These are phyloP conservation scores for Sylvietta virens DNA, from an alignment of 2,113 vertebrate species.

Conservation along the genomic window DNA sequence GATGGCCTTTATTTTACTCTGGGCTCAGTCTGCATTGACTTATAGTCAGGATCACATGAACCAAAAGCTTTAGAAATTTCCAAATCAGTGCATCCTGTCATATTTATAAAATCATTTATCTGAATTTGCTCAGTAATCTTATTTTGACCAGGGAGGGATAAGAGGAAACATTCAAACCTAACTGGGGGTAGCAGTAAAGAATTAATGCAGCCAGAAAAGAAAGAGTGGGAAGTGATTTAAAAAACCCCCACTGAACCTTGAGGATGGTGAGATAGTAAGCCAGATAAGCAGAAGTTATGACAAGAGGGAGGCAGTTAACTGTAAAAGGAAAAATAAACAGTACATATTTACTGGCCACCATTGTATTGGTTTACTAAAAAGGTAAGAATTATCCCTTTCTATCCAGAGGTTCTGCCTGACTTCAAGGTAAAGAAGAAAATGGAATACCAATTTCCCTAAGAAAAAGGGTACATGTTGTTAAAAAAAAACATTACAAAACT, in stretches of 20 bases:
- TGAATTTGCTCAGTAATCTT: not conserved
- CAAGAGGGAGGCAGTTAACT: not conserved
- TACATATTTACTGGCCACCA: not conserved
- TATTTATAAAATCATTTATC: not conserved
- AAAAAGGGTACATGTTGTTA: not conserved
- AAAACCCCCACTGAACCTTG: not conserved
- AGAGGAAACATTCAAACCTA: not conserved
- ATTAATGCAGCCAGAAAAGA: not conserved
- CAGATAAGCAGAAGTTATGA: not conserved
- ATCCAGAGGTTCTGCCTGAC: not conserved
- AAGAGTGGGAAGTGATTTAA: not conserved
- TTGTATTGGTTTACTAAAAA: not conserved
- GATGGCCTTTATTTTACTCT: not conserved
- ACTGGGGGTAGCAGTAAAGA: fast-evolving
- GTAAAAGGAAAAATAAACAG: not conserved
- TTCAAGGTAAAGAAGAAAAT: not conserved
- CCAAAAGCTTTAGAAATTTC: not conserved
- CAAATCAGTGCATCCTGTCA: not conserved
- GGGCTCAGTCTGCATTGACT: not conserved
- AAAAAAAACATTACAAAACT: not conserved
- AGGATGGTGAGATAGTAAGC: not conserved
- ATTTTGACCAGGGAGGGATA: not conserved
- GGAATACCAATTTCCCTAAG: not conserved
- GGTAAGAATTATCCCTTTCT: not conserved
- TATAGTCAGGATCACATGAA: not conserved